phyloP scores from a whole-genome alignment of 2,797 vertebrate species.

The Acropternis orthonyx region DNA sequence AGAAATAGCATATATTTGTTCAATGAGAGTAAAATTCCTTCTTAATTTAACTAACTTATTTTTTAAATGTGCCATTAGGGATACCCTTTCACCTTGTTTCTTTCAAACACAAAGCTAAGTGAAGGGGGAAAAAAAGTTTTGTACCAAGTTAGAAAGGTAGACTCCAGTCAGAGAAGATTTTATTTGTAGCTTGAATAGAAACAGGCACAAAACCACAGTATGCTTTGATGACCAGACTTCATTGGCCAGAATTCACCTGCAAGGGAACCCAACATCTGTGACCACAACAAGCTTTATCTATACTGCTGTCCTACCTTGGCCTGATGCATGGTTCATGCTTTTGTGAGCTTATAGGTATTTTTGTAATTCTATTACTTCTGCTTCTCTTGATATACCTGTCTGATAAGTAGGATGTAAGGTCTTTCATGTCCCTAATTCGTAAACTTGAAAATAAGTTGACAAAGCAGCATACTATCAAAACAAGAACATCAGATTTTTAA shows the following conservation, averaged over 20 bases:
- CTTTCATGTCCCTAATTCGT: background rate
- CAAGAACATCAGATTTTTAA: background rate
- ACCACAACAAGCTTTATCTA: background rate
- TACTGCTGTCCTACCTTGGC: background rate
- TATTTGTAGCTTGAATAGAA: background rate
- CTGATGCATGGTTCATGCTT: background rate
- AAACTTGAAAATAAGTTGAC: background rate
- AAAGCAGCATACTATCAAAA: constrained; percentile 18
- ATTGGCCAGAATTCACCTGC: background rate
- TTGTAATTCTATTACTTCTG: background rate
- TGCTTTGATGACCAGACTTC: background rate
- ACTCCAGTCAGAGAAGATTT: background rate
- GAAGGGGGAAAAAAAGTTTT: background rate
- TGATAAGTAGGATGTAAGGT: background rate
- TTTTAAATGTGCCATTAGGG: background rate
- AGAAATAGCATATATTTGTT: background rate
- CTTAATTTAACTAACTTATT: background rate
- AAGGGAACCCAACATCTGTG: background rate
- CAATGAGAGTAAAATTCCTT: background rate
- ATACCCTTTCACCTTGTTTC: background rate
- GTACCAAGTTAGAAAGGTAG: background rate
- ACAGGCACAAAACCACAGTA: background rate
- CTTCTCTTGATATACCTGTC: background rate
- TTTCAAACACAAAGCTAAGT: background rate
- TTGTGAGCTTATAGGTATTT: background rate